A percentile compares a stretch with the other conserved stretches of the same genome.
phyloP scores from a whole-genome alignment of 2,113 vertebrate species.

The Haplochromis vanheusdeni region DNA sequence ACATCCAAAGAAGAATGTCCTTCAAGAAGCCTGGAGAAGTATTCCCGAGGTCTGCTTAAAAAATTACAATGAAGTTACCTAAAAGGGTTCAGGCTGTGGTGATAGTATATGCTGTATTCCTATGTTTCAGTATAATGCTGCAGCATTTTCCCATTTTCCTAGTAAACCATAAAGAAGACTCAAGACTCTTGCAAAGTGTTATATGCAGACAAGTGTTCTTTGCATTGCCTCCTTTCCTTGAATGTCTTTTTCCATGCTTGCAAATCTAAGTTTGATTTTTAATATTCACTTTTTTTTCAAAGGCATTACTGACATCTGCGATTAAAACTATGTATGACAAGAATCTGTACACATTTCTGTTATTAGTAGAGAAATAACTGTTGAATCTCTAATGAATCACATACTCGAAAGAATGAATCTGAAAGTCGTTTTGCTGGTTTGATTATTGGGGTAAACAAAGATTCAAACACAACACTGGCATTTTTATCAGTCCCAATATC shows the following conservation, averaged over 20 bases:
- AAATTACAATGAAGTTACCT: neutral
- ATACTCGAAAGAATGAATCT: neutral
- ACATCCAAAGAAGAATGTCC: neutral
- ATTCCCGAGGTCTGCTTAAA: neutral
- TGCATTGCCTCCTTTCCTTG: rapidly evolving
- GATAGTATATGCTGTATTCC: neutral
- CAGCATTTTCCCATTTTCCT: rapidly evolving
- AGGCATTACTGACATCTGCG: neutral
- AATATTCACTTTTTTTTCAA: neutral
- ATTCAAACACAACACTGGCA: neutral
- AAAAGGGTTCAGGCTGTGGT: neutral
- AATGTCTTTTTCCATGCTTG: rapidly evolving
- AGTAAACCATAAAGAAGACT: neutral
- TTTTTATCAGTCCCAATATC: neutral
- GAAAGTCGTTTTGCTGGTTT: neutral
- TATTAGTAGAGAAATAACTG: neutral
- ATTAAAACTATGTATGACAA: neutral
- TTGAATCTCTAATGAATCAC: neutral
- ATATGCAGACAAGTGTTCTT: neutral
- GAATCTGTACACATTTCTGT: neutral
- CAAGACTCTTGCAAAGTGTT: neutral
- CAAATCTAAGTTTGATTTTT: neutral
- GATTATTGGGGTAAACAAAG: neutral
- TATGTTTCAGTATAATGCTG: rapidly evolving
- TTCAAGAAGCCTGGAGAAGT: neutral